Base-by-base conservation (phyloP, 2,888 invertebrate species). In the Sarcophaga subvicina region DNA sequence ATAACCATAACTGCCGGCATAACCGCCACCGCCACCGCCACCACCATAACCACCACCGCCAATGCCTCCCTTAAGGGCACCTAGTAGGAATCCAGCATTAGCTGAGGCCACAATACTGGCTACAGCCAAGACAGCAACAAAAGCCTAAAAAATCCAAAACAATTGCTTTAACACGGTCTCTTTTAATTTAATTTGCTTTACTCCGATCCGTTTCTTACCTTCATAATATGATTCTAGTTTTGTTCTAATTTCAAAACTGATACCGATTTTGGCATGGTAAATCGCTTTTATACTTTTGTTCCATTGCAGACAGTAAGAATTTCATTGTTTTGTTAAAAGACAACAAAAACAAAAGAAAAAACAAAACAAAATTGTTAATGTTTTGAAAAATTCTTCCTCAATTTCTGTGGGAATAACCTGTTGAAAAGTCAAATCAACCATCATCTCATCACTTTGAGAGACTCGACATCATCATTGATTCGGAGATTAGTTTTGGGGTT, bases 21-120 rank as follows among this genome's bases (percentile, higher is more conserved):
- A 49, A 10, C 54, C 20, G 25, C 27, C 14, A 37, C n/a, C 45
- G 4, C 63, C 45, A 17, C 63, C 71, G 12, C 72, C 73, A 49
- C 76, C 72, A 11, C 67, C 66, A 11, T 27, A 25, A 37, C 72
- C 67, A 14, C 72, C 71, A n/a, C 72, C 71, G 4, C 82, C 77
- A 6, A 3, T 0, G 10, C 67, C 80, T 10, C 75, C 84, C 45
- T 80, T 80, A 27, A 72, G 25, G 11, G 72, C 79, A 8, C 83
- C 81, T 37, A 88, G 80, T 49, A 88, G 64, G 20, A 88, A 49
- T n/a, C 87, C 78, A 20, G 87, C 88, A 70, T 86, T 83, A 25
- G 86, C 80, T 22, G 70, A 64, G 20, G 84, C 86, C 25, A 88
- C 37, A 45, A 87, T 12, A 14, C 80, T 67, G 25, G 66, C 79